Evolutionary conservation across 2,888 invertebrate species (phyloP).

Genomic region (Idaea biselata): DNA sequence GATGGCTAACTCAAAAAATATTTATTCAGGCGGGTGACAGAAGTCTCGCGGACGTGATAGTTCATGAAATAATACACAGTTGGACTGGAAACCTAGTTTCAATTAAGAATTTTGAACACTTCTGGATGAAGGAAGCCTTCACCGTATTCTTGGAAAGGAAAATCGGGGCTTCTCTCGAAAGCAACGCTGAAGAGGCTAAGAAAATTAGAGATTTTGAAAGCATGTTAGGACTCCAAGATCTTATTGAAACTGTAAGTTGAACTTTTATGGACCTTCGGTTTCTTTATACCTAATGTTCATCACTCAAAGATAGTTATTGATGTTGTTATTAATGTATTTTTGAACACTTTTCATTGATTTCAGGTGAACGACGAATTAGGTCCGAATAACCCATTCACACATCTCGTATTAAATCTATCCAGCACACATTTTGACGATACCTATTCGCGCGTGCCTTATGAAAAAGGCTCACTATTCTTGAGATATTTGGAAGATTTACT

Average conservation of each 20-base stretch:
- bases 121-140: slow-evolving; percentile 98
- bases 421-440: slow-evolving; percentile 95
- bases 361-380: slow-evolving; percentile 80
- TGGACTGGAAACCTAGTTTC: slow-evolving; percentile 98
- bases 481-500: slow-evolving; percentile 91
- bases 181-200: slow-evolving; percentile 65
- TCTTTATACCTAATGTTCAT: no score
- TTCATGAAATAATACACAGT: slow-evolving; percentile 97
- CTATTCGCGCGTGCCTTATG: slow-evolving; percentile 94
- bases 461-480: slow-evolving; percentile 94
- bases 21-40: slow-evolving; percentile 90
- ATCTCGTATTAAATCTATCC: slow-evolving; percentile 88
- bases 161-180: slow-evolving; percentile 84
- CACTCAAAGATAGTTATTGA: no score
- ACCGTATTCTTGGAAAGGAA: slow-evolving; percentile 96
- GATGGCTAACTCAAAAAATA: neutral
- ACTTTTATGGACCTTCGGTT: neutral
- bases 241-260: slow-evolving; percentile 86
- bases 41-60: slow-evolving; percentile 93
- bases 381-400: slow-evolving; percentile 84
- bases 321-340: neutral
- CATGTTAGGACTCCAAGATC: slow-evolving; percentile 86
- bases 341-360: slow-evolving; percentile 12
- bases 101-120: slow-evolving; percentile 95
- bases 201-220: slow-evolving; percentile 89